phyloP scores from a whole-genome alignment of 2,113 vertebrate species.

The Odontophorus gujanensis region DNA sequence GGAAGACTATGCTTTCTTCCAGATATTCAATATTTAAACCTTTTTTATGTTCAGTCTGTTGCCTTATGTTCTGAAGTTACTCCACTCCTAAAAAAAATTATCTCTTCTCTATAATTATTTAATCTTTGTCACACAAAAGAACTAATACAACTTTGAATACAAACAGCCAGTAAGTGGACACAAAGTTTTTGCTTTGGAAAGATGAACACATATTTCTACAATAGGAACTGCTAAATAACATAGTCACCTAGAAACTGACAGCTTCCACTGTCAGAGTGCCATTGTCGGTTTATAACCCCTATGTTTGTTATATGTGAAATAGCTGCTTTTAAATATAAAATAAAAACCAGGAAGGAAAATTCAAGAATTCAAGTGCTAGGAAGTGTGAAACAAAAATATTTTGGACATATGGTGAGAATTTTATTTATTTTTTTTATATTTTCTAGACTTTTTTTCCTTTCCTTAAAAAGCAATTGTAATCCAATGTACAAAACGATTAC shows the following conservation, averaged over 20 bases:
- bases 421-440: no score
- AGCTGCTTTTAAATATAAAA: background rate
- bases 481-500: background rate
- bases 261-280: background rate
- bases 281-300: background rate
- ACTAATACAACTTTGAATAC: background rate
- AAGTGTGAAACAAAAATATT: background rate
- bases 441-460: background rate
- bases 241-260: background rate
- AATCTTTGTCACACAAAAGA: background rate
- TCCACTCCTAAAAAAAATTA: background rate
- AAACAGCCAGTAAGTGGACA: background rate
- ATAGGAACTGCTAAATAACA: background rate
- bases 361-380: no score
- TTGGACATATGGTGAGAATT: background rate
- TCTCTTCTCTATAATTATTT: background rate
- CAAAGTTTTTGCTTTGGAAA: background rate
- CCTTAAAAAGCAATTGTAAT: background rate
- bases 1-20: background rate
- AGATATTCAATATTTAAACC: background rate
- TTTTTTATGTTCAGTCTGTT: background rate
- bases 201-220: background rate
- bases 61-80: background rate
- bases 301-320: background rate
- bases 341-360: fast-evolving